Conservation (phyloP, 2,888 invertebrate genomes). For the Diploptera punctata region DNA sequence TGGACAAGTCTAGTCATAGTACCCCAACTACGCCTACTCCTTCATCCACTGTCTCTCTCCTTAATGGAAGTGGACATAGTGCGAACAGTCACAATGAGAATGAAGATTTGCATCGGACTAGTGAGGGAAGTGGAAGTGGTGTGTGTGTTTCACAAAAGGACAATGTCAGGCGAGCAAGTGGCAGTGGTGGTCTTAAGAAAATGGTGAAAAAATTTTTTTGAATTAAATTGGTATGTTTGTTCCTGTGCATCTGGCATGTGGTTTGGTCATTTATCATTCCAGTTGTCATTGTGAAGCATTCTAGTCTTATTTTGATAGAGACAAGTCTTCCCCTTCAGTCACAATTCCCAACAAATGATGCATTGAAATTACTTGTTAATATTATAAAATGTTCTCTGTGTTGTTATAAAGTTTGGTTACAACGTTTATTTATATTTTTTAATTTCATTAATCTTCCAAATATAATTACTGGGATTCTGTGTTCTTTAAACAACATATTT, state of each 20-base stretch:
- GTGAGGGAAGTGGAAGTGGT: conserved; percentile 42
- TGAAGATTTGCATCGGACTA: conserved; percentile 6
- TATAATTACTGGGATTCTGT: too few relatives aligned
- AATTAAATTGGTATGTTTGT: conserved; percentile 45
- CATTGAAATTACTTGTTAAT: too few relatives aligned
- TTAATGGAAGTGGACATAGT: conserved; percentile 38
- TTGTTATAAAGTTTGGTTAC: too few relatives aligned
- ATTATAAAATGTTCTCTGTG: too few relatives aligned
- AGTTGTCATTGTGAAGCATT: background rate
- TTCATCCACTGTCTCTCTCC: conserved; percentile 8
- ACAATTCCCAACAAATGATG: too few relatives aligned
- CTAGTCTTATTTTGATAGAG: conserved; percentile 1
- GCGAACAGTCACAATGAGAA: conserved; percentile 50
- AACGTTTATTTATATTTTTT: too few relatives aligned
- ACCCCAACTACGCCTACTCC: conserved; percentile 32
- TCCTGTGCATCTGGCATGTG: background rate
- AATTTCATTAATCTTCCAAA: too few relatives aligned
- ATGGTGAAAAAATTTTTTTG: conserved; percentile 82
- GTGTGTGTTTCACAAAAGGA: conserved; percentile 41
- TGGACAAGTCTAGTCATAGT: conserved; percentile 41
- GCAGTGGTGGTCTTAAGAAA: conserved; percentile 73
- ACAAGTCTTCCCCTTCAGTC: too few relatives aligned
- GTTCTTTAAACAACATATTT: too few relatives aligned
- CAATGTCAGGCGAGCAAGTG: conserved; percentile 61
- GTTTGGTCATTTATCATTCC: conserved; percentile 2